Evolutionary conservation across 2,797 vertebrate species (phyloP).

Genomic region (Mallotus villosus): DNA sequence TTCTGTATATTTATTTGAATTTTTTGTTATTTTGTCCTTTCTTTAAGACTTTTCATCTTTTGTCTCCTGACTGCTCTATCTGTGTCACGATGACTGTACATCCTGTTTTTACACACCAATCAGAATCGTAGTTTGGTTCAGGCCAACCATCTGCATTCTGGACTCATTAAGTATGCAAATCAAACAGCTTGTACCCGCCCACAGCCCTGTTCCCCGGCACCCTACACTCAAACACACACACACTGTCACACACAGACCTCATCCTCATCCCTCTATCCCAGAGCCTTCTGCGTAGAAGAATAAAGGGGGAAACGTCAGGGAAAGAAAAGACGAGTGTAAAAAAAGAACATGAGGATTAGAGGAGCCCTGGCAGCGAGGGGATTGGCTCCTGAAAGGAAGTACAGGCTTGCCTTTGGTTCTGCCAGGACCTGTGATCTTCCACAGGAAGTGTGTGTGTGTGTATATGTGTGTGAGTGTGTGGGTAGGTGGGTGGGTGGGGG

Average conservation of each 20-base stretch:
- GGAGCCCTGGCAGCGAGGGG: not conserved
- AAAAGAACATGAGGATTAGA: not conserved
- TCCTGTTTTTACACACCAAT: too few relatives aligned
- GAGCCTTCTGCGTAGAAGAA: too few relatives aligned
- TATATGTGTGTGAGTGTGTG: not conserved
- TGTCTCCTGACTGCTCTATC: too few relatives aligned
- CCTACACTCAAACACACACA: not conserved
- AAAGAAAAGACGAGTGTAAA: not conserved
- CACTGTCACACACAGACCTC: too few relatives aligned
- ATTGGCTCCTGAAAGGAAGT: not conserved
- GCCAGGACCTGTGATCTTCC: not conserved
- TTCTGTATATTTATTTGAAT: too few relatives aligned
- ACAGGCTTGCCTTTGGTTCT: not conserved
- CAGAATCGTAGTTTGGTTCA: not conserved
- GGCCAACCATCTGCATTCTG: not conserved
- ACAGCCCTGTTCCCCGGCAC: not conserved
- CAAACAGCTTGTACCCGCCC: too few relatives aligned
- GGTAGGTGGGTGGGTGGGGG: not conserved
- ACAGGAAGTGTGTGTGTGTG: not conserved
- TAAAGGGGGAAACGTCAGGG: too few relatives aligned
- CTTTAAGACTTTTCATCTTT: too few relatives aligned
- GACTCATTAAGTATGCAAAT: not conserved
- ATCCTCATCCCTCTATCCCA: too few relatives aligned
- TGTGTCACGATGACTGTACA: too few relatives aligned
- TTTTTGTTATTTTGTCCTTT: too few relatives aligned